Base-by-base conservation (phyloP, 2,888 invertebrate genomes). In the Nomada lathburiana region DNA sequence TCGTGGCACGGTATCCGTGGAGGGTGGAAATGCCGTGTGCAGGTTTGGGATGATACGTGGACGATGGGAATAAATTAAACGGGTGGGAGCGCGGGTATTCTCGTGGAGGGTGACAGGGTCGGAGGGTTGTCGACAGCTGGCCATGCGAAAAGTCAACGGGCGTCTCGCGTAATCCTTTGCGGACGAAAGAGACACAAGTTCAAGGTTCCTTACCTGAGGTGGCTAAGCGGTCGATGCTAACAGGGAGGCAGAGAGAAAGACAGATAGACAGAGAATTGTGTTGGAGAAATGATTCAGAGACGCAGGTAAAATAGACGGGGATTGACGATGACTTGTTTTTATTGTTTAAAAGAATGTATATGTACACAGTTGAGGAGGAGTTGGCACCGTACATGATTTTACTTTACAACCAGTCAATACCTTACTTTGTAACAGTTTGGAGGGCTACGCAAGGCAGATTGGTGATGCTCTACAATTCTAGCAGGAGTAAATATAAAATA, bases 321-420 rank as follows among this genome's bases (percentile, higher is more conserved):
- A 5, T 50, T 57, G 50, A 80, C 36, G 57, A 62, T 71, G n/a
- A 47, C 50, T 67, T 80, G 26, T 65, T 47, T 65, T 73, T 73
- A 65, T 73, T 82, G 63, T 80, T 57, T 57, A 44, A 80, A 70
- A 68, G 69, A 60, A 79, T 18, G 55, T 52, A 18, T 73, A 73
- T 80, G 50, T 81, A 73, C 80, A 81, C 44, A 80, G 29, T 69
- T 29, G 57, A 29, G 52, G 44, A 68, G 63, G 71, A 20, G 47
- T 52, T 2, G 47, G 67, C 55, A 62, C 44, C 50, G 29, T 64
- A 79, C 44, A 64, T 50, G 64, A 16, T 62, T 23, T 63, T 29
- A 36, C 29, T 70, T 59, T 59, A 62, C 52, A 52, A 55, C 55
- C 29, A 70, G 29, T 42, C 18, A 42, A 26, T 7, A 52, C 11